phyloP scores from a whole-genome alignment of 2,888 invertebrate species.

The Idaea biselata region DNA sequence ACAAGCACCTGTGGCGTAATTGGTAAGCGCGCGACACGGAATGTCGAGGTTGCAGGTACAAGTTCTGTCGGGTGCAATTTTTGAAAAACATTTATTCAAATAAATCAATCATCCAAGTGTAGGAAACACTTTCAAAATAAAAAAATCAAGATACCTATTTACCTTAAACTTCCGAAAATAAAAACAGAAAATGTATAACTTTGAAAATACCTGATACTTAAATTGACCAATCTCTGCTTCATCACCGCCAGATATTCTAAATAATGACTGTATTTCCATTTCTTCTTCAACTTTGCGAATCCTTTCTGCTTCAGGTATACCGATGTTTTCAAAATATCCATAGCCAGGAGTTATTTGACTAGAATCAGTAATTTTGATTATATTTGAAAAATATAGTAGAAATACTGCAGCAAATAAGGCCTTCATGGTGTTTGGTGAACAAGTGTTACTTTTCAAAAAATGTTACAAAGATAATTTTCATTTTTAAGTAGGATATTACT shows the following conservation, averaged over 20 bases:
- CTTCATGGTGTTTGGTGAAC: neutral
- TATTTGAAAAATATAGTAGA: neutral
- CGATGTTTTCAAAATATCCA: neutral
- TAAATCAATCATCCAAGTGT: no score
- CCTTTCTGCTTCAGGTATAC: neutral
- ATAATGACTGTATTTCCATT: neutral
- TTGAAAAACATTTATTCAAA: no score
- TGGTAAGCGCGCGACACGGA: no score
- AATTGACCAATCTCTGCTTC: neutral
- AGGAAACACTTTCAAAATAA: no score
- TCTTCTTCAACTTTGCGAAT: neutral
- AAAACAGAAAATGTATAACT: no score
- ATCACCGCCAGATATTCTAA: neutral
- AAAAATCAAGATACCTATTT: no score
- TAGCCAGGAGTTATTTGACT: neutral
- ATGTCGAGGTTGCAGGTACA: no score
- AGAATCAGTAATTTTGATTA: neutral
- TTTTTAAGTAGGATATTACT: neutral
- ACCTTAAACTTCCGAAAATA: no score
- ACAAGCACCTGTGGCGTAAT: no score
- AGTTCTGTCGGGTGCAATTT: no score
- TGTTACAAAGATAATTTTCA: neutral
- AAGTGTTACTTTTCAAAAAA: neutral
- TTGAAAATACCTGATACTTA: neutral
- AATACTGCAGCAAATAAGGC: neutral